Base-by-base conservation (phyloP, 2,113 vertebrate species). In the Campylorhamphus procurvoides region DNA sequence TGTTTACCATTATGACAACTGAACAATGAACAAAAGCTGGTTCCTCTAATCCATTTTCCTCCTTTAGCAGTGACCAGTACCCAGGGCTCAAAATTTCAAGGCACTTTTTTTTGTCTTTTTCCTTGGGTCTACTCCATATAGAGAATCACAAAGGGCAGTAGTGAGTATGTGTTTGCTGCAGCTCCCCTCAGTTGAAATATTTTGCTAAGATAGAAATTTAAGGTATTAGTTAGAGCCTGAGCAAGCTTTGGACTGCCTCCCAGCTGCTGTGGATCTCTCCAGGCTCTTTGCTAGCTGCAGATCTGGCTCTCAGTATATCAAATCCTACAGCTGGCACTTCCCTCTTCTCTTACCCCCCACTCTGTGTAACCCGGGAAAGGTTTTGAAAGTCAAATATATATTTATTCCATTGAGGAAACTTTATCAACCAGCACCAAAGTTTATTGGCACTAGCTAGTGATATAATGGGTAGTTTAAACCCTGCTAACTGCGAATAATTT, bases 391-490 rank as follows among this genome's bases (percentile, higher is more conserved):
- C 97, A 98, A 97, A 96, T 97, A 97, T 97, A 94, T 97, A 97
- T 98, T 97, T 98, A 98, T 97, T 98, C 97, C 97, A 93, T 49
- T 68, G 97, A 98, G 95, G 94, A 98, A 97, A 98, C 97, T 97
- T 98, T 98, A 98, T 98, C 98, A 98, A 97, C 95, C 97, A 97
- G 95, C 89, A 85, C 96, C 94, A 94, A 97, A 98, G 97, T 98
- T 98, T 98, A 97, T 97, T 97, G 96, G 97, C 96, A 96, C 96
- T 97, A 89, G 94, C 96, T 97, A 92, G 96, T 98, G 98, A 98
- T 98, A 98, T 98, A 98, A 98, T 98, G 91, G 97, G 97, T 97
- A 98, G 97, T 98, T 98, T 98, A 98, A 98, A 97, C 96, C 97
- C 96, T 97, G 95, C 97, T 98, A 98, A 98, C 97, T 97, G 98